Evolutionary conservation across 2,888 invertebrate genomes (phyloP).

Genomic region (Tipula unca): DNA sequence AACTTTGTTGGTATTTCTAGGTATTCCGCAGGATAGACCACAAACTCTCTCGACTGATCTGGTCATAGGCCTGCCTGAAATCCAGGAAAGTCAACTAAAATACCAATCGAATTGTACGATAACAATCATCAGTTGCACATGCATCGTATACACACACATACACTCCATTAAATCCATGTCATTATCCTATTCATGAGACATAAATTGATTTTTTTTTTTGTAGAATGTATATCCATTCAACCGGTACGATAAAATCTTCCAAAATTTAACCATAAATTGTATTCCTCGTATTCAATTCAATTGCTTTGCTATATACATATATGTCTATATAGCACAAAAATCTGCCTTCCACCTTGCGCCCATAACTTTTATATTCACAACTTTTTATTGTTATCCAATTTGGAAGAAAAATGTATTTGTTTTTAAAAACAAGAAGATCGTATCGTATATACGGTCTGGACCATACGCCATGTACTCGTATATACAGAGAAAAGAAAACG

Average conservation of each 20-base stretch:
- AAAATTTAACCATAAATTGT: background rate
- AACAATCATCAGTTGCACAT: background rate
- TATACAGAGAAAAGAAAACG: background rate
- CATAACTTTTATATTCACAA: background rate
- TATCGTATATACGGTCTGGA: background rate
- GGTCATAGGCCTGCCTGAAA: too few species aligned
- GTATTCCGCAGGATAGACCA: too few species aligned
- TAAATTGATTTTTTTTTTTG: background rate
- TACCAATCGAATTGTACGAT: background rate
- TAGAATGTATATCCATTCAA: background rate
- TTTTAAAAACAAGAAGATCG: background rate
- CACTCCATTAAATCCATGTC: background rate
- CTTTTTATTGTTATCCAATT: background rate
- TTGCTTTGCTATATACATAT: background rate
- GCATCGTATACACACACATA: background rate
- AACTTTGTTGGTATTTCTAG: too few species aligned
- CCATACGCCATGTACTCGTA: background rate
- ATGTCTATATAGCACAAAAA: background rate
- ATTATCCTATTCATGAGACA: background rate
- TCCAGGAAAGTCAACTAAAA: background rate
- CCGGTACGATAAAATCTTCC: background rate
- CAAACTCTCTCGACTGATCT: too few species aligned
- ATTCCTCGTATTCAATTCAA: background rate
- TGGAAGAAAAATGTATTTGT: background rate
- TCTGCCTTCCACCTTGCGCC: background rate